Base-by-base conservation (phyloP, 2,888 invertebrate genomes). In the Notodonta ziczac region DNA sequence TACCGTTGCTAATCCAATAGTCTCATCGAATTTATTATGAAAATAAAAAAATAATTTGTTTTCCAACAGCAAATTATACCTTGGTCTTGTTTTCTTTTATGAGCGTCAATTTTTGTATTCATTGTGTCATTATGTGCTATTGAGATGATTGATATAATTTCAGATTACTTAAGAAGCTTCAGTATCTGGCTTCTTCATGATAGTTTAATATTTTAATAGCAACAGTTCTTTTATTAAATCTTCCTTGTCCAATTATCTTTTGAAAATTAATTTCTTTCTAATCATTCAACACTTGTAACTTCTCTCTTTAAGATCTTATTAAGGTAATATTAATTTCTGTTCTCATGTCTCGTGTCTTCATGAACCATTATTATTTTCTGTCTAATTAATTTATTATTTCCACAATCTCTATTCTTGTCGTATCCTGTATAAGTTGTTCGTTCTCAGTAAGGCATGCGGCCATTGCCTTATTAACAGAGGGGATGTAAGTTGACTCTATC, bases 1-100 rank as follows among this genome's bases (percentile, higher is more conserved):
- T 71, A 67, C 71, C 57, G 64, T 70, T 61, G 58, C 60, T 58
- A 68, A 63, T 64, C 32, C 51, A 48, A 63, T 69, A 65, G 60
- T 63, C 54, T 61, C 35, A 56, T 62, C 61, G 7, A 10, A 54
- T 66, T 74, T 57, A 63, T 72, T 46, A 61, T 40, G 62, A 58
- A 42, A 42, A 66, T 52, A 66, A 61, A 60, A 57, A 60, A 66
- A 44, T 46, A 52, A 61, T 64, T 60, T 56, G 56, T 58, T 52
- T 61, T 61, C 51, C 52, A 58, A 65, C 67, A 58, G 63, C 66
- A 75, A 53, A 53, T 52, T 51, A 51, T 62, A 70, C 70, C 64
- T 57, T 68, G 57, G 63, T 65, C 32, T 60, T 61, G 59, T 44
- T 57, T 58, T 65, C 40, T 42, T n/a, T 24, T 56, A 35, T 57